Conservation (phyloP, 2,888 invertebrate species). For the Lithosia quadra region DNA sequence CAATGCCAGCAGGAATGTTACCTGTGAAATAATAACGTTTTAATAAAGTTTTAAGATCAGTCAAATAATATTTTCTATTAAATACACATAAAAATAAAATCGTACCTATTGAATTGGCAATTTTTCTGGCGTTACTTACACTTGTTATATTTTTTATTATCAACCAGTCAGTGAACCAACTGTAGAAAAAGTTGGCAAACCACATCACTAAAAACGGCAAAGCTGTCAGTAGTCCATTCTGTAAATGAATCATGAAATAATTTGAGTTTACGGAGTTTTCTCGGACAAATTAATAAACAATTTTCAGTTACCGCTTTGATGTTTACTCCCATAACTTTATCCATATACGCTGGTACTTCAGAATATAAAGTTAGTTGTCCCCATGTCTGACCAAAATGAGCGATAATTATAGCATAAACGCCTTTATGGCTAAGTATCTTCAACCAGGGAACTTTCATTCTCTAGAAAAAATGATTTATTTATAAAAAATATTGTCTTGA, state of each 20-base stretch:
- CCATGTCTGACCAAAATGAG: constrained; percentile 91
- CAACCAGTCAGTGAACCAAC: constrained; percentile 88
- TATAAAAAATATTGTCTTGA: neutral
- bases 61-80: neutral
- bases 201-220: constrained; percentile 92
- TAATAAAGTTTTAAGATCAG: neutral
- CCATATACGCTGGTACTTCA: constrained; percentile 92
- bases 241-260: constrained; percentile 21
- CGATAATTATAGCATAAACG: constrained; percentile 83
- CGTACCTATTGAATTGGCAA: constrained; percentile 85
- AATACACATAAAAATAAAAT: neutral
- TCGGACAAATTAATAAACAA: neutral
- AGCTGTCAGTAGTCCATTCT: constrained; percentile 90
- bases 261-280: neutral
- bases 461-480: constrained; percentile 51
- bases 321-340: constrained; percentile 89
- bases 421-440: constrained; percentile 89
- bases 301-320: constrained; percentile 68
- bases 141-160: constrained; percentile 84
- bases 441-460: constrained; percentile 89
- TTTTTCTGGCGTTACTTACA: constrained; percentile 85
- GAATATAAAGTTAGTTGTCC: constrained; percentile 93
- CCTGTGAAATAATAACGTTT: constrained; percentile 67
- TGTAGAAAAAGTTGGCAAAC: constrained; percentile 90
- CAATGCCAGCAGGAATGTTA: constrained; percentile 84